Evolutionary conservation across 2,888 invertebrate species (phyloP).

Genomic region (Sphaerophoria taeniata): DNA sequence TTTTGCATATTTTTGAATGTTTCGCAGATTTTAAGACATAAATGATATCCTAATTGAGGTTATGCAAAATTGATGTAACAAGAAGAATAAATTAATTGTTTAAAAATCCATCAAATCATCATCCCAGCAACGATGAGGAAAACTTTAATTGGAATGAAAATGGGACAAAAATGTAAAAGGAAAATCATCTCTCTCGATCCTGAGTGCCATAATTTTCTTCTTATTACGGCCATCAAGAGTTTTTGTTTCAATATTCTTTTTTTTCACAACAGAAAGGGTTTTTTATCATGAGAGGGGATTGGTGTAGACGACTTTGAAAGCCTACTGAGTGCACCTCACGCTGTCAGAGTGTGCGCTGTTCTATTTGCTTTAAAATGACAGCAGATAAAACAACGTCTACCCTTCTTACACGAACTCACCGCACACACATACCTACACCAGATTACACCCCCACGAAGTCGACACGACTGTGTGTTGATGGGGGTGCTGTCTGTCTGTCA

Average conservation of each 20-base stretch:
- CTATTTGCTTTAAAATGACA: conserved; percentile 44
- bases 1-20: too few species aligned
- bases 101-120: conserved; percentile 44
- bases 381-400: conserved; percentile 7
- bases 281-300: neutral
- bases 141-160: conserved; percentile 36
- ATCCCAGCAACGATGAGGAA: conserved; percentile 26
- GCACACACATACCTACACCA: neutral
- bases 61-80: conserved; percentile 54
- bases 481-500: conserved; percentile 26
- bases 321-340: conserved; percentile 41
- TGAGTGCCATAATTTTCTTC: conserved; percentile 69
- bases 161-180: neutral
- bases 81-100: neutral
- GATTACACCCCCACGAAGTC: neutral
- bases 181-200: conserved; percentile 42
- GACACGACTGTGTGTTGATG: neutral
- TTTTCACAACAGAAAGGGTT: conserved; percentile 20
- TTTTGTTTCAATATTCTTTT: conserved; percentile 8
- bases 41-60: neutral
- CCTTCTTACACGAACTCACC: neutral
- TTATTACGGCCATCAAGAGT: conserved; percentile 56
- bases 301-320: conserved; percentile 29
- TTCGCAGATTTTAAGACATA: neutral
- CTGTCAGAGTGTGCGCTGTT: conserved; percentile 64